Evolutionary conservation across 2,797 vertebrate genomes (phyloP).

Genomic region (Macroramphosus scolopax): DNA sequence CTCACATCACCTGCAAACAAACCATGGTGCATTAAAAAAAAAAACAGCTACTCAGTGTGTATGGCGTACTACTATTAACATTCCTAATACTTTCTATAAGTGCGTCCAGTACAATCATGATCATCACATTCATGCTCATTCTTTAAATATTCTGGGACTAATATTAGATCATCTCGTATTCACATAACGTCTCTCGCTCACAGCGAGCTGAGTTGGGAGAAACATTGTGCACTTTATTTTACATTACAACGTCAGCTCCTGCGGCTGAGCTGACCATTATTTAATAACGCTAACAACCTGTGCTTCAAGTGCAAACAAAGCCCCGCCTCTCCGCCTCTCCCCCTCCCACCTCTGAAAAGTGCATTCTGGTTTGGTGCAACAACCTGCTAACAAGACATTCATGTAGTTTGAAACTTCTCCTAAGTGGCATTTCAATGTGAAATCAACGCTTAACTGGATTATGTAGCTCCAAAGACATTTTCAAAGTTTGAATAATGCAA

Average conservation of each 20-base stretch:
- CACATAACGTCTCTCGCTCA: background rate
- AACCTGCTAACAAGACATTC: constrained; percentile 45
- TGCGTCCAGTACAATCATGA: constrained; percentile 23
- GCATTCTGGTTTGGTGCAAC: constrained; percentile 64
- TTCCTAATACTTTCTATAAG: constrained; percentile 29
- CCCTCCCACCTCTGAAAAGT: constrained; percentile 43
- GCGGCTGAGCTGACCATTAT: constrained; percentile 6
- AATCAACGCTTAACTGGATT: constrained; percentile 4
- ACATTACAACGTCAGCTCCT: constrained; percentile 16
- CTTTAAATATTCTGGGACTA: constrained; percentile 34
- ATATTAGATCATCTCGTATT: constrained; percentile 6
- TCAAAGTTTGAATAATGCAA: too few relatives aligned
- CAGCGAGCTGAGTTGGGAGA: constrained; percentile 4
- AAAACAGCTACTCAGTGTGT: constrained; percentile 31
- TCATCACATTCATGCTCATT: constrained; percentile 52
- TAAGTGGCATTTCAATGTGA: constrained; percentile 12
- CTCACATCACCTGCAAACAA: too few relatives aligned
- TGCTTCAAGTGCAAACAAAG: constrained; percentile 33
- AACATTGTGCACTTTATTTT: constrained; percentile 8
- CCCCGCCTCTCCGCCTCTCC: too few relatives aligned
- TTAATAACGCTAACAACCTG: constrained; percentile 20
- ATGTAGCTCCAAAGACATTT: background rate
- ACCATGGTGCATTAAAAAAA: constrained; percentile 6
- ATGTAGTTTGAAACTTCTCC: constrained; percentile 25
- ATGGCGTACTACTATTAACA: constrained; percentile 16